Base-by-base conservation (phyloP, 2,113 vertebrate genomes). In the Gavia stellata region DNA sequence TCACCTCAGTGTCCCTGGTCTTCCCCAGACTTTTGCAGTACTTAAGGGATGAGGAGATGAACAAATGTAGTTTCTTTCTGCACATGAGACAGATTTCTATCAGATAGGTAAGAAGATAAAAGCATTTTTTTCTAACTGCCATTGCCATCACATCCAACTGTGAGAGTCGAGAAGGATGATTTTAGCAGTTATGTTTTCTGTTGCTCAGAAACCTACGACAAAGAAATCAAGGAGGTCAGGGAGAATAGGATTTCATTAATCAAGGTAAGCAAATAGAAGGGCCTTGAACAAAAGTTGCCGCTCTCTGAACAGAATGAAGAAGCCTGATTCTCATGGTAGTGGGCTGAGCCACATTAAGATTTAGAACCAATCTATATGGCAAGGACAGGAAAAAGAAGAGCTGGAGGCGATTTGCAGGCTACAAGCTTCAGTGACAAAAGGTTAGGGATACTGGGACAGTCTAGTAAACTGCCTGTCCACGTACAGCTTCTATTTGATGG, bases 221-320 rank as follows among this genome's bases (percentile, higher is more conserved):
- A 81, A 74, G 47, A 91, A 87, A 82, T 88, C 58, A 61, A 82
- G 58, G 49, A 90, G 26, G 34, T 68, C 66, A 90, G 53, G 91
- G 61, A 91, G 91, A 91, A 85, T 7, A 85, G 29, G 31, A 56
- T 85, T 94, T 85, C 44, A 73, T 82, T 93, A 96, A 92, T 81
- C n/a, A 55, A 49, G 49, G 52, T 65, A 29, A 95, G 55, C 31
- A 52, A 82, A 96, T 73, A 91, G 34, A 77, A 79, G 16, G 33
- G 49, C 75, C 75, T 62, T 79, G 42, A 89, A 84, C 33, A 83
- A 50, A 78, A 94, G 56, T 75, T 75, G 49, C 23, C 72, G 26
- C 52, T 91, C 55, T 84, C 73, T 81, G 56, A 59, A 81, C 14
- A 82, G 47, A 58, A 94, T 53, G n/a, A 79, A 87, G 61, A 87